These are phyloP conservation scores for Argya squamiceps DNA, from an alignment of 2,797 vertebrate genomes.

Conservation along the genomic window DNA sequence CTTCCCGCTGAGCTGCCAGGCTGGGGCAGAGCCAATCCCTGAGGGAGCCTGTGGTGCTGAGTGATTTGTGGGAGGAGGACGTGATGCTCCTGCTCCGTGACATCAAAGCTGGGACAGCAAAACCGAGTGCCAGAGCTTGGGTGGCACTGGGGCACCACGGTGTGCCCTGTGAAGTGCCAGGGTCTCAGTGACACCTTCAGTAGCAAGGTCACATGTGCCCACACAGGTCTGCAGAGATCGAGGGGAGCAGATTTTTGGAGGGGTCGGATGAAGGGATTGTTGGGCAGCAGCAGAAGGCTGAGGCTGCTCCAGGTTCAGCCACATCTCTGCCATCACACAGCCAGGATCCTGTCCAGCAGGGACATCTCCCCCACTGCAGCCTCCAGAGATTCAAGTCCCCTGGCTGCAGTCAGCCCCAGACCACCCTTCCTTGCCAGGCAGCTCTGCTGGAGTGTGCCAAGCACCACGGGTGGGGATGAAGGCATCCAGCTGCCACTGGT, in stretches of 20 bases:
- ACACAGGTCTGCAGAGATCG: rapidly evolving
- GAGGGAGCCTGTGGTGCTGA: neutral
- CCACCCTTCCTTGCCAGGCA: neutral
- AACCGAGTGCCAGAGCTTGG: neutral
- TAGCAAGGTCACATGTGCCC: rapidly evolving
- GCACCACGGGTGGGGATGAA: rapidly evolving
- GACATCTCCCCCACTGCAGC: rapidly evolving
- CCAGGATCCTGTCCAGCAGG: neutral
- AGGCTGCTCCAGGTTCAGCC: neutral
- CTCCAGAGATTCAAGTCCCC: neutral
- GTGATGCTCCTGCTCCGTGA: rapidly evolving
- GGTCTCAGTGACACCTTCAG: rapidly evolving
- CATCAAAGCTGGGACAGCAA: neutral
- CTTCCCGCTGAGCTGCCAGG: neutral
- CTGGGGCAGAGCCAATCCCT: rapidly evolving
- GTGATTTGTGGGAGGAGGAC: neutral
- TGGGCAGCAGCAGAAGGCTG: neutral
- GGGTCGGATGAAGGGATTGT: neutral
- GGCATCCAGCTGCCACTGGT: neutral
- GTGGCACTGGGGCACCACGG: rapidly evolving
- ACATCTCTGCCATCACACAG: rapidly evolving
- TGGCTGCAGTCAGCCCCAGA: neutral
- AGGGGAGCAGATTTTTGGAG: neutral
- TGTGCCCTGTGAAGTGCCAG: rapidly evolving
- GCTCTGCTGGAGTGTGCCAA: rapidly evolving